Percentiles rank a stretch among this genome's conserved stretches.
Evolutionary conservation across 2,888 invertebrate genomes (phyloP).

Genomic region (Drosophila gaucha): DNA sequence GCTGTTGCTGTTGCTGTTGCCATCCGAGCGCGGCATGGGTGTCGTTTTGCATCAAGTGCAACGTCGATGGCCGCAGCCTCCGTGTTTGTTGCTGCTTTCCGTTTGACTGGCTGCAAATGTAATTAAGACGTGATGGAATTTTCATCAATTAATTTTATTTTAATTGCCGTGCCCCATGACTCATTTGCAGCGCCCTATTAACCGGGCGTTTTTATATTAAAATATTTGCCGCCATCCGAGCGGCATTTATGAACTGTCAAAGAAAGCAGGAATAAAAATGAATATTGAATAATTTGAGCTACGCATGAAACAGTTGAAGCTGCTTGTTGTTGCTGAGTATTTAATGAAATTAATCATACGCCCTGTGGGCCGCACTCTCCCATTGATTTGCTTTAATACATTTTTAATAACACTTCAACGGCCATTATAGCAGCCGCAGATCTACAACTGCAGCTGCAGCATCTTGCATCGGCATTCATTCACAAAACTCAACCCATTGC

Average conservation of each 20-base stretch:
- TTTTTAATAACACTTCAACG: constrained; percentile 37
- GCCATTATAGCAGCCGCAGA: too few relatives aligned
- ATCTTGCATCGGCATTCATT: constrained; percentile 50
- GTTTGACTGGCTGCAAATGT: constrained; percentile 57
- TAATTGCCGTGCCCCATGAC: constrained; percentile 60
- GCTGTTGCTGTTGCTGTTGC: constrained; percentile 6
- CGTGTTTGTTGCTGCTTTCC: constrained; percentile 38
- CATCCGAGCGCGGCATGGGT: constrained; percentile 13
- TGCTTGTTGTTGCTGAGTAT: constrained; percentile 23
- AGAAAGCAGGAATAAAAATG: constrained; percentile 24
- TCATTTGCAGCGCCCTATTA: constrained; percentile 49
- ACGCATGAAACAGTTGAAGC: constrained; percentile 10
- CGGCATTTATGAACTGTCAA: constrained; percentile 24
- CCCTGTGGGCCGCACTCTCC: constrained; percentile 2
- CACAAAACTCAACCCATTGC: constrained; percentile 43
- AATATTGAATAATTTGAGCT: constrained; percentile 45
- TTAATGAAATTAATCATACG: constrained; percentile 60
- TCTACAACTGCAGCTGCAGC: neutral
- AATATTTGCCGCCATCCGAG: constrained; percentile 13
- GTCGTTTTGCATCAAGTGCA: constrained; percentile 49
- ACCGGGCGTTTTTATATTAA: constrained; percentile 12
- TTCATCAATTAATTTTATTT: constrained; percentile 73
- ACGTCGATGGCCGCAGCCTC: constrained; percentile 31
- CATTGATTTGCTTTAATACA: constrained; percentile 47
- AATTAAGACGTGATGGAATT: constrained; percentile 76